Conservation (phyloP, 2,797 vertebrate genomes). For the Neosilurus mollespiculum region DNA sequence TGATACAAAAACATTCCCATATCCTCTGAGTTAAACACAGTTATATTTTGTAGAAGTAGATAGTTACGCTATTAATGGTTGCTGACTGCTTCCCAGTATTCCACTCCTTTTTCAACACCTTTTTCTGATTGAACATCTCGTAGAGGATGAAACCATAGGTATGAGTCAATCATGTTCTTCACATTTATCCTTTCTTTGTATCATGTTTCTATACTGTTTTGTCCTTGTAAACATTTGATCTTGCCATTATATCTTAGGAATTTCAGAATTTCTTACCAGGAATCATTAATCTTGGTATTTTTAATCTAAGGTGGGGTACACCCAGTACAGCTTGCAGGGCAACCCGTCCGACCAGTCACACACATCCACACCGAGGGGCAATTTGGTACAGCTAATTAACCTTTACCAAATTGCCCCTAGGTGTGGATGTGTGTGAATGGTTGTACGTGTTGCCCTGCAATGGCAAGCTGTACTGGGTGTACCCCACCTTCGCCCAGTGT, state of each 20-base stretch:
- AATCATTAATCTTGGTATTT: neutral
- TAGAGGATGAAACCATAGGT: conserved; percentile 4
- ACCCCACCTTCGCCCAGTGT: too few relatives aligned
- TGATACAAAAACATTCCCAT: neutral
- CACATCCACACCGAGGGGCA: too few relatives aligned
- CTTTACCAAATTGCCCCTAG: too few relatives aligned
- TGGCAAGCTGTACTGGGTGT: too few relatives aligned
- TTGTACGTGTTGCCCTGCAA: too few relatives aligned
- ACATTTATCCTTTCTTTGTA: neutral
- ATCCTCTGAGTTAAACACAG: neutral
- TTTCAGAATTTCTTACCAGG: neutral
- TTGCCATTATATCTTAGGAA: neutral
- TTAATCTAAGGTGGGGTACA: too few relatives aligned
- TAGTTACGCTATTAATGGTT: neutral
- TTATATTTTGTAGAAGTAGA: neutral
- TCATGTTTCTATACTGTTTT: neutral
- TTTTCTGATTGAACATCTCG: neutral
- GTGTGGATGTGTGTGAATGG: too few relatives aligned
- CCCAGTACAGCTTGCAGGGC: too few relatives aligned
- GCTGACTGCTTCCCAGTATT: neutral
- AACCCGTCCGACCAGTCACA: too few relatives aligned
- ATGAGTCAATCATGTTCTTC: neutral
- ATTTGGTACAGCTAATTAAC: too few relatives aligned
- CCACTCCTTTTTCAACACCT: neutral
- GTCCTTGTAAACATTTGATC: neutral